These are phyloP conservation scores for Isotomurus palustris DNA, from an alignment of 2,888 invertebrate species.

Conservation along the genomic window DNA sequence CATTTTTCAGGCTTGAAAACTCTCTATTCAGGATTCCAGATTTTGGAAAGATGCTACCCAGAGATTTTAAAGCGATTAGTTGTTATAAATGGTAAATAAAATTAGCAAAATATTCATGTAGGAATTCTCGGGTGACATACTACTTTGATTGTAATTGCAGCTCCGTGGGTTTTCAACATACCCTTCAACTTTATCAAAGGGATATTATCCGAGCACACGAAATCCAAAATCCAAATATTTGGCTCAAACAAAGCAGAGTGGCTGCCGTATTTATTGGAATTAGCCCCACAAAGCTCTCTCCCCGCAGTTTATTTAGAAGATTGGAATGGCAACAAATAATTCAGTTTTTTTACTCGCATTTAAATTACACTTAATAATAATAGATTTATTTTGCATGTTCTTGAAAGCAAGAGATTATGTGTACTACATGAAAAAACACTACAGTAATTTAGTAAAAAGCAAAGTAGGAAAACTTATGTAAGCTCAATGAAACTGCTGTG, in stretches of 20 bases:
- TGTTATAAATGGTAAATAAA: conserved; percentile 5
- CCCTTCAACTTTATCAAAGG: conserved; percentile 35
- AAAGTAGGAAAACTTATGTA: too few species aligned
- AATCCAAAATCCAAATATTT: conserved; percentile 20
- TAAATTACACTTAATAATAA: neutral
- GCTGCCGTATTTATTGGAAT: conserved; percentile 4
- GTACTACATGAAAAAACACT: neutral
- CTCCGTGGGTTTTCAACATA: conserved; percentile 31
- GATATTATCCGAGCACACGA: conserved; percentile 22
- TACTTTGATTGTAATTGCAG: conserved; percentile 1
- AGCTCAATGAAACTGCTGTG: too few species aligned
- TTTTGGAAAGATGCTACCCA: conserved; percentile 29
- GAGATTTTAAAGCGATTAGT: neutral
- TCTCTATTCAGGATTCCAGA: conserved; percentile 18
- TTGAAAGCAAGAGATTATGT: too few species aligned
- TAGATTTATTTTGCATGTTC: neutral
- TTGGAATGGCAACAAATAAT: conserved; percentile 1
- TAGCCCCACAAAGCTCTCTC: neutral
- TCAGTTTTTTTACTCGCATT: neutral
- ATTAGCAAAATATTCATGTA: neutral
- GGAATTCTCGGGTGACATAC: too few species aligned
- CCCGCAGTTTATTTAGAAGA: conserved; percentile 3
- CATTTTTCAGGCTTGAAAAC: too few species aligned
- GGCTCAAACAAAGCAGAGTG: neutral
- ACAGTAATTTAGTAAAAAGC: too few species aligned